These are phyloP conservation scores for Pelosia muscerda DNA, from an alignment of 2,888 invertebrate genomes.

Conservation along the genomic window DNA sequence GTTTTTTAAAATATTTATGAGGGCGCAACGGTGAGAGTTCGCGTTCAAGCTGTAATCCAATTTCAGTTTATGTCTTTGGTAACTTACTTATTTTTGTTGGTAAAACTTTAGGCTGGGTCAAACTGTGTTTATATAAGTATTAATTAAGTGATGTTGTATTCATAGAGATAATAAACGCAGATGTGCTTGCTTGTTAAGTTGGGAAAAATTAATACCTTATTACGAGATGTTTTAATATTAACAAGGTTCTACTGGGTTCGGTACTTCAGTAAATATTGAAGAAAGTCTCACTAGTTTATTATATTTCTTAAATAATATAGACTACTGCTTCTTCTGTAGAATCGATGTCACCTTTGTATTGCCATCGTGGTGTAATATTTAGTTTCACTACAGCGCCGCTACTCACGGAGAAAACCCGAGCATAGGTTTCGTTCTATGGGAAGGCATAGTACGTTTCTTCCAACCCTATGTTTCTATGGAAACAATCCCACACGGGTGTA, in stretches of 20 bases:
- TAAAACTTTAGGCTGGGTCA: constrained; percentile 72
- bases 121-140: constrained; percentile 76
- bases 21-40: constrained; percentile 72
- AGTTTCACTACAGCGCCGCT: too few relatives aligned
- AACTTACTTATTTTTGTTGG: constrained; percentile 78
- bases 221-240: constrained; percentile 38
- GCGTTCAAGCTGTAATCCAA: constrained; percentile 81
- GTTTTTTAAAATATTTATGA: constrained; percentile 86
- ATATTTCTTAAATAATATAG: too few relatives aligned
- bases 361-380: too few relatives aligned
- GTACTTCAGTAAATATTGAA: not conserved
- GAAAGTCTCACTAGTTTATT: not conserved
- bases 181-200: constrained; percentile 47
- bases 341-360: too few relatives aligned
- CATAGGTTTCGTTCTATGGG: too few relatives aligned
- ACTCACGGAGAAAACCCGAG: too few relatives aligned
- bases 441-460: too few relatives aligned
- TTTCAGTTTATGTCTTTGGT: constrained; percentile 85
- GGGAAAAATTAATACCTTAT: constrained; percentile 38
- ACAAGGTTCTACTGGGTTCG: constrained; percentile 22
- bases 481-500: too few relatives aligned
- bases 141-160: constrained; percentile 78
- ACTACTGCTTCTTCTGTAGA: too few relatives aligned
- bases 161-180: constrained; percentile 59
- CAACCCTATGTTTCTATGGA: too few relatives aligned